A percentile compares a stretch with the other conserved stretches of the same genome.
Conservation (phyloP, 2,797 vertebrate species). For the Sebastes elongatus region DNA sequence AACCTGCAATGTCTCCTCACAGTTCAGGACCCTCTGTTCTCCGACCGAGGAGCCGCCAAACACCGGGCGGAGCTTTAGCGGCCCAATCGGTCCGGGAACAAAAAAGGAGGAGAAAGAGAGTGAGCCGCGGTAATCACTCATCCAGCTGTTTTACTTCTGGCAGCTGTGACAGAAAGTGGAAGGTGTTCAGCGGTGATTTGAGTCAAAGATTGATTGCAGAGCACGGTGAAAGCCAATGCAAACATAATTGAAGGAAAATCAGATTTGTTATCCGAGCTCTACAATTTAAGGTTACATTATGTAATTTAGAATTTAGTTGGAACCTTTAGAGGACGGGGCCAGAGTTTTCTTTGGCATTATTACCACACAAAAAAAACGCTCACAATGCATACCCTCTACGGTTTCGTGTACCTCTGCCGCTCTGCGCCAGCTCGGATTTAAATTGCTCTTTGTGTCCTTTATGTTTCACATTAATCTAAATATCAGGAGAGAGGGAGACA, state of each 20-base stretch:
- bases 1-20: constrained; percentile 61
- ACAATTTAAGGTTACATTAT: constrained; percentile 16
- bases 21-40: constrained; percentile 23
- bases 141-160: constrained; percentile 52
- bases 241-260: constrained; percentile 21
- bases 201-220: constrained; percentile 57
- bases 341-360: not conserved
- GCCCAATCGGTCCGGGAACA: constrained; percentile 23
- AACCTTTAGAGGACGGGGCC: not conserved
- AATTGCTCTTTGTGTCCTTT: constrained; percentile 9
- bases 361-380: not conserved
- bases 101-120: constrained; percentile 24
- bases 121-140: constrained; percentile 58
- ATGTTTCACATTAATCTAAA: constrained; percentile 34
- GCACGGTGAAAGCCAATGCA: constrained; percentile 15
- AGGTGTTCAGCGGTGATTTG: constrained; percentile 46
- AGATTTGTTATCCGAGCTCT: not conserved
- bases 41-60: constrained; percentile 18
- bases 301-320: constrained; percentile 3
- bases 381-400: not conserved
- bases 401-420: not conserved
- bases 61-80: not conserved
- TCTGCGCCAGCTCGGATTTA: not conserved
- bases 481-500: not conserved
- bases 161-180: constrained; percentile 48